Evolutionary conservation across 2,888 invertebrate genomes (phyloP), one percentile per base, ranked within the genome.

Genomic region (Venustoraphidia nigricollis): DNA sequence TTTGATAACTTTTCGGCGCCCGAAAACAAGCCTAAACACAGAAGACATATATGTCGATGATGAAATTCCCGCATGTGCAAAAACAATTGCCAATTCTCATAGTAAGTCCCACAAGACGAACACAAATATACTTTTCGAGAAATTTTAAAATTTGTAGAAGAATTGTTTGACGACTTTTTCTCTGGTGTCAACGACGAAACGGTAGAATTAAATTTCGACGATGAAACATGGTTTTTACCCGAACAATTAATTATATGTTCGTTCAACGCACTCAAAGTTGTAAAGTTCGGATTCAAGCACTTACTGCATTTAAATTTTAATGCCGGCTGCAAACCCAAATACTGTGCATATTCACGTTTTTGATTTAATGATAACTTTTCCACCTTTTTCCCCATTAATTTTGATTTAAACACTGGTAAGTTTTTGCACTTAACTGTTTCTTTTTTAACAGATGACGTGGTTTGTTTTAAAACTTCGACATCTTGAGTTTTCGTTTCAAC

Each of bases 41-140:
- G 86, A 46, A 90, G 68, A 62, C 90, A 91, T 56, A 88, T 83
- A 60, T 82, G 84, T 47, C 86, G 76, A 57, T 81, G 79, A 63
- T 91, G 90, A 50, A 81, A 77, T 60, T 88, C 86, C 47, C 83
- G 74, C 79, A 89, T 88, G 58, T 90, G 90, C 42, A 86, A 66
- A 62, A 88, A 89, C 51, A 89, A 72, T 66, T 87, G 85, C 85
- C 87, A 88, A 59, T 85, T 84, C 65, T 88, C 86, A 67, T 86
- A 88, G 60, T 87, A 87, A 10, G 83, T 85, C 41, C 81, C 83
- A 63, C 89, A 89, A 1, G 84, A 82, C 10, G 85, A 82, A 63
- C 89, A 89, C 46, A 87, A 67, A 63, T 83, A 89, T 51, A 86
- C 84, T 63, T 85, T 84, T 41, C 83, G 70, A n/a, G 82, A 81